A percentile compares a stretch with the other conserved stretches of the same genome.
phyloP scores from a whole-genome alignment of 2,888 invertebrate species.

The Hydraecia micacea region DNA sequence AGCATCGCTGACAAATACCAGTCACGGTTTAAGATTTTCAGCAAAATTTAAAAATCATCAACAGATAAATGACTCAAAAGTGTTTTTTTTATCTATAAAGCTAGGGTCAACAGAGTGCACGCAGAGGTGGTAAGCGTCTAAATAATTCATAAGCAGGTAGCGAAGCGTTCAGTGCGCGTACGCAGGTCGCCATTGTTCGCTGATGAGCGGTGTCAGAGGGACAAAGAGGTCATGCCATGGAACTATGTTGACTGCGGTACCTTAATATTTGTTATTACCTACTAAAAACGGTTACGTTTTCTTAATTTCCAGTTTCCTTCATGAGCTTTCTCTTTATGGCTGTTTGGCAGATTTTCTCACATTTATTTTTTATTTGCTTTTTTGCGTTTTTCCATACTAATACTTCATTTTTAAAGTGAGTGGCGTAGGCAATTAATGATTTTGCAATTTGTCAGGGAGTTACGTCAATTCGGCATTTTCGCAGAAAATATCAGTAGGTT shows the following conservation, averaged over 20 bases:
- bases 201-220: slow-evolving; percentile 73
- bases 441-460: neutral
- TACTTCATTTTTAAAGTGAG: too few relatives aligned
- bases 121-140: slow-evolving; percentile 59
- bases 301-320: neutral
- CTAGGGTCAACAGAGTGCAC: slow-evolving; percentile 62
- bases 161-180: slow-evolving; percentile 77
- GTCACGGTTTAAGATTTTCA: neutral
- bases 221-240: slow-evolving; percentile 75
- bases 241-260: slow-evolving; percentile 64
- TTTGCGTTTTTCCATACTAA: too few relatives aligned
- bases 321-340: neutral
- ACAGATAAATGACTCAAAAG: slow-evolving; percentile 5
- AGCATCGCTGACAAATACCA: neutral
- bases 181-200: slow-evolving; percentile 82
- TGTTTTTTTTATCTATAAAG: slow-evolving; percentile 31
- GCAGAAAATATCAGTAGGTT: neutral
- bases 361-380: too few relatives aligned
- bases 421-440: neutral
- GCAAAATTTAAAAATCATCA: neutral
- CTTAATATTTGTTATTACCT: slow-evolving; percentile 30
- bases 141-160: slow-evolving; percentile 74
- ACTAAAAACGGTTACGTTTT: slow-evolving; percentile 4
- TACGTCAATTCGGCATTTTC: neutral
- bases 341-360: neutral